Evolutionary conservation across 2,888 invertebrate genomes (phyloP).

Genomic region (Meiosimyza platycephala): DNA sequence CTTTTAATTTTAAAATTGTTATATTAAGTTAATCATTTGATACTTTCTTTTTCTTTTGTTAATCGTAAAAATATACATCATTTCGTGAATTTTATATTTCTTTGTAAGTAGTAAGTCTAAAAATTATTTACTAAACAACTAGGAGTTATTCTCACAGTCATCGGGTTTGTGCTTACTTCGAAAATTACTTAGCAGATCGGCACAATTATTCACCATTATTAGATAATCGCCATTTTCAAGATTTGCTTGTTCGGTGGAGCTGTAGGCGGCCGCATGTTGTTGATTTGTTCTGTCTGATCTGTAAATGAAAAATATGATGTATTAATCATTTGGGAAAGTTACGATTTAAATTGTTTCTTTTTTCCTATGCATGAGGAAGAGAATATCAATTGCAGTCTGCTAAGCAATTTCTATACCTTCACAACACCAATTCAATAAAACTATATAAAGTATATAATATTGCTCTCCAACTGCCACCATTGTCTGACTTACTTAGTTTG

Average conservation of each 20-base stretch:
- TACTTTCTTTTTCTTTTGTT: conserved; percentile 23
- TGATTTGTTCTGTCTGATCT: conserved; percentile 54
- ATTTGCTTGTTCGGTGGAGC: conserved; percentile 54
- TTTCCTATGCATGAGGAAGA: no score
- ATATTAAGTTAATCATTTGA: conserved; percentile 9
- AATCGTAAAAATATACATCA: conserved; percentile 35
- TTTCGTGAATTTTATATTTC: conserved; percentile 9
- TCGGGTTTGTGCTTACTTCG: conserved; percentile 68
- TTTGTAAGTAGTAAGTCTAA: conserved; percentile 2
- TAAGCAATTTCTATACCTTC: no score
- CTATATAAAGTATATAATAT: no score
- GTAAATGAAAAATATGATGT: not conserved
- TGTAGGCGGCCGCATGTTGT: conserved; percentile 50
- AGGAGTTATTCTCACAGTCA: conserved; percentile 68
- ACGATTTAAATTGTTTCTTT: no score
- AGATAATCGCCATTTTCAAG: conserved; percentile 67
- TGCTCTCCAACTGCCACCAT: no score
- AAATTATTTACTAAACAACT: conserved; percentile 56
- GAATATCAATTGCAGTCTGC: no score
- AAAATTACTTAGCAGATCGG: conserved; percentile 72
- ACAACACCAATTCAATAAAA: no score
- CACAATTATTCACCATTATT: conserved; percentile 74
- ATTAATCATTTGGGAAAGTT: no score
- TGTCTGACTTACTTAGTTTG: conserved; percentile 57
- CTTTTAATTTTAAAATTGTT: no score